Evolutionary conservation across 2,888 invertebrate genomes (phyloP), one percentile per base, ranked within the genome.

Genomic region (Azorinus chamasolen): DNA sequence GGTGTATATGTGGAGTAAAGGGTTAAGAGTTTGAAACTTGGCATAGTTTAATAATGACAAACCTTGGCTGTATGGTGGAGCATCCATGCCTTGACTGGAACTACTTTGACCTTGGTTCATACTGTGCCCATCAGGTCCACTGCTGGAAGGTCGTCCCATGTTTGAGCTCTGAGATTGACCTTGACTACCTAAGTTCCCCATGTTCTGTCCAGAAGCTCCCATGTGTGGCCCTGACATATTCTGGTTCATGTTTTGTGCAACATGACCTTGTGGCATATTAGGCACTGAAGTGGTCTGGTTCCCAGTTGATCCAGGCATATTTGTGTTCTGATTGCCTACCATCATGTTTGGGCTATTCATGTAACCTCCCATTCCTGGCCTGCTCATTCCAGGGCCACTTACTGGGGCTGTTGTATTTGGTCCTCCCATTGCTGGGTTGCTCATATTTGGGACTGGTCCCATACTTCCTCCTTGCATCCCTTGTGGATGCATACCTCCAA

Each of bases 401-500:
- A 50, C 70, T 14, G 83, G 83, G 16, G 80, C 72, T 41, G 85
- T 83, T 85, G 87, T 87, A 50, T 83, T 80, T 20, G 86, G 87
- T 50, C 86, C 86, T n/a, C 86, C 86, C 85, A 87, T 86, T 16
- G 75, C 79, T 25, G 84, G 84, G 37, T 78, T 79, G 20, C 84
- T 76, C 83, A 87, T 87, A 46, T 83, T 83, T 12, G 76, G 82
- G 22, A 76, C 76, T 1, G 84, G 76, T 14, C 77, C 77, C 70
- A 72, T 74, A 27, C 68, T 71, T 24, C 79, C 69, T 39, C 75
- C 73, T 63, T 75, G 83, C 83, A 87, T 87, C 46, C 82, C 83
- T 57, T 84, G 87, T 22, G 74, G 80, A 37, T 84, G 84, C 24
- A 80, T 79, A n/a, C 76, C 80, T 27, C 74, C 75, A 83, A 87